These are phyloP conservation scores for Lucilia cuprina DNA, from an alignment of 1,140 invertebrate genomes.

Conservation along the genomic window DNA sequence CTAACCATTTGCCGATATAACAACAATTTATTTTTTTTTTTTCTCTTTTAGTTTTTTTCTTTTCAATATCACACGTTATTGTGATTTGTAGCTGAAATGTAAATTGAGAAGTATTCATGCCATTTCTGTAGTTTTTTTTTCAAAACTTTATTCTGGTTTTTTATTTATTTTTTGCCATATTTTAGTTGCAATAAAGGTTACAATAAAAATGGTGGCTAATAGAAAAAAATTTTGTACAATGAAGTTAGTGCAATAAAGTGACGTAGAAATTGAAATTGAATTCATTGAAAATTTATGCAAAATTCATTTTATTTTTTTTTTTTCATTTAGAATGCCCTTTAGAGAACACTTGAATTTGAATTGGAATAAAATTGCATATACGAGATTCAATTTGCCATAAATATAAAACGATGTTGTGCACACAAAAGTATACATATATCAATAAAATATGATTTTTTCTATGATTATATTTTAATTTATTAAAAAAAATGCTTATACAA, in stretches of 20 bases:
- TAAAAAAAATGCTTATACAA: too few relatives aligned
- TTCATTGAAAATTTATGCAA: not conserved
- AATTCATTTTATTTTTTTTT: not conserved
- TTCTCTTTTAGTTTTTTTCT: not conserved
- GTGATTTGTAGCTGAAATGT: conserved; percentile 11
- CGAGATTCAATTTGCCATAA: not conserved
- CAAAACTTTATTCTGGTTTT: not conserved
- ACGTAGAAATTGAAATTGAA: conserved; percentile 2
- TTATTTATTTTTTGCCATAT: not conserved
- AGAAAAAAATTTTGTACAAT: not conserved
- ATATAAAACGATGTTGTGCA: not conserved
- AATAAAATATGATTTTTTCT: too few relatives aligned
- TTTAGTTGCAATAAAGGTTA: not conserved
- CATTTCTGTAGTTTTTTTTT: not conserved
- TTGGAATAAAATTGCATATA: not conserved
- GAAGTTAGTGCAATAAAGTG: not conserved
- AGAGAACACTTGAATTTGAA: not conserved
- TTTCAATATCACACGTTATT: not conserved
- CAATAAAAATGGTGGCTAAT: not conserved
- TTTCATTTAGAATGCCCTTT: not conserved
- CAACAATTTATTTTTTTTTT: not conserved
- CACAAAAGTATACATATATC: too few relatives aligned
- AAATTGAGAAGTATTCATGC: not conserved
- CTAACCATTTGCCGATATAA: not conserved
- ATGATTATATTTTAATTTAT: too few relatives aligned